Evolutionary conservation across 2,888 invertebrate species (phyloP), one percentile per base, ranked within the genome.

Genomic region (Nemotelus nigrinus): DNA sequence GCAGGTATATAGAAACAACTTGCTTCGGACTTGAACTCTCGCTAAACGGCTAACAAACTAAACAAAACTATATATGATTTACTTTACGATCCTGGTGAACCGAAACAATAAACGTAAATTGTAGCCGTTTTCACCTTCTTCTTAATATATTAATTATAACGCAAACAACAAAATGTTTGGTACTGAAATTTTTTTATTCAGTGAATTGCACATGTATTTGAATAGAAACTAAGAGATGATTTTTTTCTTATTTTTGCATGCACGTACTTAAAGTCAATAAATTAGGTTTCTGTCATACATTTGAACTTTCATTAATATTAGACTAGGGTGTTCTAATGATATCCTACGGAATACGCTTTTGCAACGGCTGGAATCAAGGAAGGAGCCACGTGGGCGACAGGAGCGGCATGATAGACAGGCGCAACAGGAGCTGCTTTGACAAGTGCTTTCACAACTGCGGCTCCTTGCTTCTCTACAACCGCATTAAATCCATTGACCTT

Each of bases 401-500:
- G 79, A 8, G 67, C 72, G 2, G 78, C 78, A 80, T 81, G 63
- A 41, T 63, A 63, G 79, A 80, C 74, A 78, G 80, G 43, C 81
- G 80, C 80, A n/a, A 75, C 82, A 48, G 84, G 53, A 2, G 80
- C 57, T 79, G 80, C 72, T 78, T 80, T 44, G 81, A 79, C 79
- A 4, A 72, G 82, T 53, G 84, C 80, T 2, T 84, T 82, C 74
- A 82, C 83, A 53, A 82, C 82, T 50, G 82, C 82, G 55, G 82
- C 82, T 3, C 84, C 84, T 41, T 82, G 80, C 84, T 90, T 91
- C 85, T 90, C 90, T 0, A 92, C 92, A n/a, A 91, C 89, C 8
- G 91, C 91, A 85, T 91, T 91, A 87, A 92, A 92, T 3, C 91
- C 91, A 82, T 91, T 91, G 78, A 89, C 87, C n/a, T 91, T 90